phyloP scores from a whole-genome alignment of 2,888 invertebrate species.

The Meteorus colon region DNA sequence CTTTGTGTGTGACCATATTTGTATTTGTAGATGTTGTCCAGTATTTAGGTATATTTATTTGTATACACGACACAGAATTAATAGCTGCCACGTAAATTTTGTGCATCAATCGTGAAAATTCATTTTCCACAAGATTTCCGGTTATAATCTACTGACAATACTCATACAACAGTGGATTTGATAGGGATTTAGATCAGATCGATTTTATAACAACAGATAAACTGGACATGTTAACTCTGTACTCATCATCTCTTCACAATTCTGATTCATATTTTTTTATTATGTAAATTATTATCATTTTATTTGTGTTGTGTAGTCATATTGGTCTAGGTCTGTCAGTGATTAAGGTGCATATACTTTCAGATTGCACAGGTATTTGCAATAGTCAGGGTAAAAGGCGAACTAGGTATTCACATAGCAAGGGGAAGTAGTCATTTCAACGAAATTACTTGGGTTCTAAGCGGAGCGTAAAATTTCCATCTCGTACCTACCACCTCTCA shows the following conservation, averaged over 20 bases:
- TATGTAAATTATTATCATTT: background rate
- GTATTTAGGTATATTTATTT: background rate
- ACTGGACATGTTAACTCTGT: background rate
- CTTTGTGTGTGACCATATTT: background rate
- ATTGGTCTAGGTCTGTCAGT: background rate
- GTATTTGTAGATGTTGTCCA: background rate
- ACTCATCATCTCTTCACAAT: too few relatives aligned
- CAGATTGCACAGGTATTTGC: background rate
- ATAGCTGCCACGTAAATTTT: background rate
- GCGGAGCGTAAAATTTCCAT: conserved; percentile 49
- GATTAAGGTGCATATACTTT: background rate
- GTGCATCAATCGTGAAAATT: background rate
- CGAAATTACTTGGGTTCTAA: conserved; percentile 43
- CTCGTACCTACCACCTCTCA: conserved; percentile 23
- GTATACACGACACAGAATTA: conserved; percentile 9
- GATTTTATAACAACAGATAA: background rate
- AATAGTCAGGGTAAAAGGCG: background rate
- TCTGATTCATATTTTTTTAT: background rate
- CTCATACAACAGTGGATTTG: conserved; percentile 9
- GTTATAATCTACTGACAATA: background rate
- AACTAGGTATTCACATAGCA: conserved; percentile 25
- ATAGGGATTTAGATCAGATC: background rate
- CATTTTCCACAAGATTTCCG: background rate
- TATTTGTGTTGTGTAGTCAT: background rate
- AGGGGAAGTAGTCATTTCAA: conserved; percentile 38